Evolutionary conservation across 2,797 vertebrate genomes (phyloP).

Genomic region (Protonibea diacanthus): DNA sequence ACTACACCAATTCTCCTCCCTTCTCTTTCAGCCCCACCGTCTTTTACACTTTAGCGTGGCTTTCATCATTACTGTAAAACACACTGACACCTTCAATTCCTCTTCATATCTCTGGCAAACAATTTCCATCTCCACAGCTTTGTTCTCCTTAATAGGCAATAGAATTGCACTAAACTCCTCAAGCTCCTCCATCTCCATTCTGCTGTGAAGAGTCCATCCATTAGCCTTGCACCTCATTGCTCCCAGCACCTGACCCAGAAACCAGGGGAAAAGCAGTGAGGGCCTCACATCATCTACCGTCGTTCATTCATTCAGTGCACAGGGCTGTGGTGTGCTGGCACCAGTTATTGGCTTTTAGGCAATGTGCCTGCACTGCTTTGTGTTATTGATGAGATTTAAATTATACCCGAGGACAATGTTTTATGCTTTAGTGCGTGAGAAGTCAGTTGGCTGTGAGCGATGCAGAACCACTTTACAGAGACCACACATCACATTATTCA

Average conservation of each 20-base stretch:
- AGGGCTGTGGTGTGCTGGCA: conserved; percentile 53
- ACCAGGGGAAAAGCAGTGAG: conserved; percentile 54
- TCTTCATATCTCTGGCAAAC: conserved; percentile 73
- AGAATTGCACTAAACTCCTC: conserved; percentile 68
- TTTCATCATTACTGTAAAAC: conserved; percentile 72
- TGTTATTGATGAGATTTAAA: conserved; percentile 83
- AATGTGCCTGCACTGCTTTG: conserved; percentile 69
- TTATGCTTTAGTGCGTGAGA: conserved; percentile 73
- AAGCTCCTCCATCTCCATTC: conserved; percentile 74
- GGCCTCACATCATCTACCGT: conserved; percentile 29
- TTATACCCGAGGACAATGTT: conserved; percentile 70
- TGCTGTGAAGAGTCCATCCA: conserved; percentile 82
- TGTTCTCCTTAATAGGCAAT: conserved; percentile 69
- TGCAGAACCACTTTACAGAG: conserved; percentile 62
- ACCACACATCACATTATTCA: conserved; percentile 63
- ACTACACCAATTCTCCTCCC: conserved; percentile 50
- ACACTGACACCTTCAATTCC: conserved; percentile 52
- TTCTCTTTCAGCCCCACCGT: conserved; percentile 35
- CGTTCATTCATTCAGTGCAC: conserved; percentile 57
- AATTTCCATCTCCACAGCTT: conserved; percentile 71
- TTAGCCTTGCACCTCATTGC: conserved; percentile 79
- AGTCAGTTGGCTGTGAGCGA: conserved; percentile 67
- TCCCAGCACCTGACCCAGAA: conserved; percentile 79
- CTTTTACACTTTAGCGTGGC: conserved; percentile 46
- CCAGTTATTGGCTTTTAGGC: conserved; percentile 72